These are phyloP conservation scores for Rhipidura dahli DNA, from an alignment of 2,113 vertebrate genomes.

Conservation along the genomic window DNA sequence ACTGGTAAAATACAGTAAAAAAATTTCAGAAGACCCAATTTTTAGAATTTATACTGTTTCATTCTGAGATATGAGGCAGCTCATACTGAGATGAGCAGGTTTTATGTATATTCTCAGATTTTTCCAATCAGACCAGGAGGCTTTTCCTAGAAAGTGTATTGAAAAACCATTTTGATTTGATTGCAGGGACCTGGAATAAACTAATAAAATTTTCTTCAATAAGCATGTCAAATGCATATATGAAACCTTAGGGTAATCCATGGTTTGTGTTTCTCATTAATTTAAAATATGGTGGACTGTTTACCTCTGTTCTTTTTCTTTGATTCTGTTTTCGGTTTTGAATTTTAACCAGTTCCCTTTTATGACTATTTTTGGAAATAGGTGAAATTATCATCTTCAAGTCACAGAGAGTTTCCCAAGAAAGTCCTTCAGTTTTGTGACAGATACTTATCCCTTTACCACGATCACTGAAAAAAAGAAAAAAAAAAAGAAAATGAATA, in stretches of 20 bases:
- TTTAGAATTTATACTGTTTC: not conserved
- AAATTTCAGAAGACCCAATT: not conserved
- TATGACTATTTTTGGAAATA: not conserved
- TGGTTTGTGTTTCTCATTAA: not conserved
- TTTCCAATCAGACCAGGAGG: not conserved
- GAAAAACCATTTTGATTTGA: not conserved
- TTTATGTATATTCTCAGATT: not conserved
- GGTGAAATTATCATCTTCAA: not conserved
- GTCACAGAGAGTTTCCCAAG: not conserved
- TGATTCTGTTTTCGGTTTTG: not conserved
- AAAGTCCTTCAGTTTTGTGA: not conserved
- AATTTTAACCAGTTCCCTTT: not conserved
- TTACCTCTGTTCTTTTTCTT: not conserved
- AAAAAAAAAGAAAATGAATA: rapidly evolving
- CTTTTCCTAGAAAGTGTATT: not conserved
- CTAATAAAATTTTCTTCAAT: not conserved
- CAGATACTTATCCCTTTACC: not conserved
- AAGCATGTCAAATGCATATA: not conserved
- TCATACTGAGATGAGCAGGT: not conserved
- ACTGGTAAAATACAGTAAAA: not conserved
- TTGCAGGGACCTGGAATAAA: not conserved
- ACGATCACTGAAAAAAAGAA: not conserved
- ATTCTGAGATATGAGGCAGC: not conserved
- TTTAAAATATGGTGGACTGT: not conserved
- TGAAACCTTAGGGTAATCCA: not conserved